Evolutionary conservation across 1,140 invertebrate genomes (phyloP), one percentile per base, ranked within the genome.

Genomic region (Heliconius nattereri): DNA sequence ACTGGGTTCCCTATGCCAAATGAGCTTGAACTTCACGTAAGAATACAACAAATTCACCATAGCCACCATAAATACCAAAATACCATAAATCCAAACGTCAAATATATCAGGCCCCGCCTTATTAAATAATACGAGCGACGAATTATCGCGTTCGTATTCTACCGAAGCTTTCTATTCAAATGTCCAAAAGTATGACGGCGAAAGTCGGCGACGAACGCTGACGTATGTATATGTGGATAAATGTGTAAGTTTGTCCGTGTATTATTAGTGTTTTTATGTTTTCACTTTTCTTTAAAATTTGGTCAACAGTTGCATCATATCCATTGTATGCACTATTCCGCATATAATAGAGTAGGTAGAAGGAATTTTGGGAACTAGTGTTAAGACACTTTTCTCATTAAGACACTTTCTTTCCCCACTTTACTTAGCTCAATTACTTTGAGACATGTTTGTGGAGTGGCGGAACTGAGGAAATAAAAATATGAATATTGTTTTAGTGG

Each of bases 131-230:
- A 74, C 75, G 60, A 29, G 19, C 60, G 60, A 66, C 60, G 60
- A 76, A 76, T 76, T 76, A 76, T 72, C 45, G 66, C 29, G 70
- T 73, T 29, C 70, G 49, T 81, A 78, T 80, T 70, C 73, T 73
- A 52, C 26, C 54, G 37, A 40, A 49, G 84, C 90, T 92, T 92
- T 92, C 91, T 92, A 92, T 91, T 91, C 87, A 91, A 91, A 92
- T 90, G 85, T 82, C 84, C 84, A 86, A 85, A 90, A 88, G 90
- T 91, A 85, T 90, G 84, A 86, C 88, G 81, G 89, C 86, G 90
- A 92, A 92, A 92, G 91, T 92, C 82, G 73, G 40, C 57, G 70
- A 60, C 73, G 26, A 71, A 37, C 23, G 40, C n/a, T 60, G 57
- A 60, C 57, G 57, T 23, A 26, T 11, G 8, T 60, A 73, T 13